Conservation (phyloP, 2,888 invertebrate species). For the Drosophila nr. fundita region DNA sequence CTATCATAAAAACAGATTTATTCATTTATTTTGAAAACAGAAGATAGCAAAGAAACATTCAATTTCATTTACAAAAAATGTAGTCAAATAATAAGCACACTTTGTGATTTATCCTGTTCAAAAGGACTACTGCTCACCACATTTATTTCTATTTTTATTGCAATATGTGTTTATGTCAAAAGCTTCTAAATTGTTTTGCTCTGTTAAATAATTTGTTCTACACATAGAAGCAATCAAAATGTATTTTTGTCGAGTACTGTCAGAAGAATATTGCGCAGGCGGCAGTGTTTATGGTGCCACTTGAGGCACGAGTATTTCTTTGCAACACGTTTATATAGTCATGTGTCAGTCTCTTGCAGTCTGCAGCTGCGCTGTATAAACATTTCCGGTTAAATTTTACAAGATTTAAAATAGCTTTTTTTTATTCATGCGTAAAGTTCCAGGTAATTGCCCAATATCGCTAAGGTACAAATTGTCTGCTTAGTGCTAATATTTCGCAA, state of each 20-base stretch:
- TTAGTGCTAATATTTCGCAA: slow-evolving; percentile 14
- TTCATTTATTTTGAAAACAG: not conserved
- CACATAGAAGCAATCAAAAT: not conserved
- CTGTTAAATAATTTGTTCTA: not conserved
- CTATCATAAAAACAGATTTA: not conserved
- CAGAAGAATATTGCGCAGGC: not conserved
- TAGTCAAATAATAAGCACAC: not conserved
- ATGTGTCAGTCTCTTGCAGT: not conserved
- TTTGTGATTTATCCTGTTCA: not conserved
- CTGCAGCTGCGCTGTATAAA: not conserved
- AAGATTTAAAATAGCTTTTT: not conserved
- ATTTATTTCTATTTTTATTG: not conserved
- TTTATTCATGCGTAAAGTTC: slow-evolving; percentile 5
- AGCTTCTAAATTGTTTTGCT: not conserved
- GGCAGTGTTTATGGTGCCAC: not conserved
- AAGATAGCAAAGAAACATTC: not conserved
- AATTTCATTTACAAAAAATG: not conserved
- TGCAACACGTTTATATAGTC: not conserved
- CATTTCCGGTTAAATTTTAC: not conserved
- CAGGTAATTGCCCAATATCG: not conserved
- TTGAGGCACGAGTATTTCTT: not conserved
- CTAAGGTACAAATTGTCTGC: too few relatives aligned
- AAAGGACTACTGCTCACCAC: not conserved
- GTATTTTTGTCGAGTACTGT: not conserved
- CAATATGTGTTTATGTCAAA: not conserved